Conservation (phyloP, 2,797 vertebrate genomes). For the Diglossa cyanea region DNA sequence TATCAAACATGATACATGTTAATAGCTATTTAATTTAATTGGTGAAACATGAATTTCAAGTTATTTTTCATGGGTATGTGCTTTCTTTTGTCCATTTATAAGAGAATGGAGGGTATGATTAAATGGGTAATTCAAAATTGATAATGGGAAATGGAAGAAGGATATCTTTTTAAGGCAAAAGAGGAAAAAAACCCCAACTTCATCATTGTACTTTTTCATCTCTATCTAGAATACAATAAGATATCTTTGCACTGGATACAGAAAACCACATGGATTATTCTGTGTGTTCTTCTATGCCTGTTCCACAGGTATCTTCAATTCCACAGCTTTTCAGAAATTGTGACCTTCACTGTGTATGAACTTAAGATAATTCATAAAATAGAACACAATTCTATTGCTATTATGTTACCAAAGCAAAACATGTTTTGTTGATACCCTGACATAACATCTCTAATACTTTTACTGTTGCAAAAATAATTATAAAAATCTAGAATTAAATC, state of each 20-base stretch:
- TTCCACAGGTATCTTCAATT: neutral
- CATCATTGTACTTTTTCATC: neutral
- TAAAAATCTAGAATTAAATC: neutral
- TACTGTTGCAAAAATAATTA: neutral
- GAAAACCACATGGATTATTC: constrained; percentile 8
- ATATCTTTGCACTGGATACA: neutral
- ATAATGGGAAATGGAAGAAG: neutral
- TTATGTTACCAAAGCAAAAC: neutral
- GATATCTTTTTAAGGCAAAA: neutral
- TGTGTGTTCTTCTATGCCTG: neutral
- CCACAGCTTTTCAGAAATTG: constrained; percentile 36
- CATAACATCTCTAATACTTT: neutral
- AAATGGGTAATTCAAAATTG: neutral
- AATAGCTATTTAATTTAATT: neutral
- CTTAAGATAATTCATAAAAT: neutral
- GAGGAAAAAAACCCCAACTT: neutral
- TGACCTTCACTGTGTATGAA: neutral
- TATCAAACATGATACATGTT: neutral
- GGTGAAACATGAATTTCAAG: neutral
- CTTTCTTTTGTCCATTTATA: neutral
- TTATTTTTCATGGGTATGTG: neutral
- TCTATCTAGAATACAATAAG: neutral
- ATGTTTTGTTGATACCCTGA: neutral
- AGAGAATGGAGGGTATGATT: neutral
- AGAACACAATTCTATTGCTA: neutral